phyloP scores from a whole-genome alignment of 2,888 invertebrate species.

The Allophyes oxyacanthae region DNA sequence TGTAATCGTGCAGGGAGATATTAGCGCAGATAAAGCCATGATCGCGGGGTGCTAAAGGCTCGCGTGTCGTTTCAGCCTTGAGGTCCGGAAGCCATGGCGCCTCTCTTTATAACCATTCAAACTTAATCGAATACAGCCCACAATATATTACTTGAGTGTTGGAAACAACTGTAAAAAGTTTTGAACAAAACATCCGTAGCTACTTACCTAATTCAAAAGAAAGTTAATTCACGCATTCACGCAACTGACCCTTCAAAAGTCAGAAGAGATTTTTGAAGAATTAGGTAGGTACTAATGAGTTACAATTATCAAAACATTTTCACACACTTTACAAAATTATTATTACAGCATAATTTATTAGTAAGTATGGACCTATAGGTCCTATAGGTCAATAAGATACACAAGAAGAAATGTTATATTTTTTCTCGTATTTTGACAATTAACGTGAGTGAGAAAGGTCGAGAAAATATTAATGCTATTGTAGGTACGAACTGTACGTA shows the following conservation, averaged over 20 bases:
- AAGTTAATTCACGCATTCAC: conserved; percentile 11
- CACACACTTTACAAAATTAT: too few relatives aligned
- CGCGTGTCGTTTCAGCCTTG: conserved; percentile 80
- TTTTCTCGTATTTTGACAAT: too few relatives aligned
- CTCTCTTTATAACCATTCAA: conserved; percentile 78
- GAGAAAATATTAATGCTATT: too few relatives aligned
- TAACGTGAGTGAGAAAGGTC: too few relatives aligned
- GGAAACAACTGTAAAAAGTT: conserved; percentile 59
- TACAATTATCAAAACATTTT: too few relatives aligned
- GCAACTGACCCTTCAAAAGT: conserved; percentile 8
- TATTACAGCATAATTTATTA: too few relatives aligned
- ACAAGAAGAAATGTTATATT: too few relatives aligned
- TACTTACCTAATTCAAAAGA: conserved; percentile 28
- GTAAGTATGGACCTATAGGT: too few relatives aligned
- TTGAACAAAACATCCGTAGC: conserved; percentile 49
- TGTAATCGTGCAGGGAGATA: conserved; percentile 63
- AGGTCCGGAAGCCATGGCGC: conserved; percentile 55
- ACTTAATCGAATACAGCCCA: conserved; percentile 78
- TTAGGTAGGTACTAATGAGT: too few relatives aligned
- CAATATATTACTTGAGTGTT: conserved; percentile 66
- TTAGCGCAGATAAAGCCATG: conserved; percentile 73
- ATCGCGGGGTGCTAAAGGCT: conserved; percentile 67
- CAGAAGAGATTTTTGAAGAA: too few relatives aligned
- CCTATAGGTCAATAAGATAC: too few relatives aligned
- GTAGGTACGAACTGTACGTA: too few relatives aligned